Evolutionary conservation across 1,140 invertebrate genomes (phyloP).

Genomic region (Pantala flavescens): DNA sequence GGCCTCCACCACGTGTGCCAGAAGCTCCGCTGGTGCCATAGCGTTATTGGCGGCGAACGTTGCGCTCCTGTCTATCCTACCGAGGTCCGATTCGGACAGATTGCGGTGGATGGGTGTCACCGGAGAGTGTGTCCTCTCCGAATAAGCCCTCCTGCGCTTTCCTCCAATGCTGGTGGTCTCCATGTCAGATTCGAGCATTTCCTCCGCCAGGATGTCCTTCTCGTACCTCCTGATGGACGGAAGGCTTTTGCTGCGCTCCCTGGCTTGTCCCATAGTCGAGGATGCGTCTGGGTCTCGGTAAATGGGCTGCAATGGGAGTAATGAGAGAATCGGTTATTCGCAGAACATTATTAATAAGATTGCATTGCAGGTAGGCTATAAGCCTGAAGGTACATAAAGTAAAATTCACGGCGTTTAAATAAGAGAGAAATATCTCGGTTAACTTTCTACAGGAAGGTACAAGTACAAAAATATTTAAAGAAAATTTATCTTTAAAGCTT

Average conservation of each 20-base stretch:
- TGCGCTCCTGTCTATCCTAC: conserved; percentile 61
- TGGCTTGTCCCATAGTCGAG: background rate
- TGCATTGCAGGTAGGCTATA: too few relatives aligned
- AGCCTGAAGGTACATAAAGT: too few relatives aligned
- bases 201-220: background rate
- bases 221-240: background rate
- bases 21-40: conserved; percentile 45
- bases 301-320: too few relatives aligned
- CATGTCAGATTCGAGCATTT: background rate
- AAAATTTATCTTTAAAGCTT: too few relatives aligned
- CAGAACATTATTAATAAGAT: too few relatives aligned
- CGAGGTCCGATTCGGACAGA: conserved; percentile 62
- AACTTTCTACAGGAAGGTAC: too few relatives aligned
- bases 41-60: conserved; percentile 46
- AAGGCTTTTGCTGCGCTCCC: background rate
- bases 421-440: too few relatives aligned
- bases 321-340: too few relatives aligned
- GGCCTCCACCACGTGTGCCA: conserved; percentile 42
- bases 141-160: background rate
- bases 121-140: background rate
- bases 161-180: background rate
- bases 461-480: too few relatives aligned
- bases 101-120: conserved; percentile 43
- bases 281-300: background rate
- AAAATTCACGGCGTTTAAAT: too few relatives aligned